Evolutionary conservation across 1,140 invertebrate species (phyloP), one percentile per base, ranked within the genome.

Genomic region (Steinernema khuongi): DNA sequence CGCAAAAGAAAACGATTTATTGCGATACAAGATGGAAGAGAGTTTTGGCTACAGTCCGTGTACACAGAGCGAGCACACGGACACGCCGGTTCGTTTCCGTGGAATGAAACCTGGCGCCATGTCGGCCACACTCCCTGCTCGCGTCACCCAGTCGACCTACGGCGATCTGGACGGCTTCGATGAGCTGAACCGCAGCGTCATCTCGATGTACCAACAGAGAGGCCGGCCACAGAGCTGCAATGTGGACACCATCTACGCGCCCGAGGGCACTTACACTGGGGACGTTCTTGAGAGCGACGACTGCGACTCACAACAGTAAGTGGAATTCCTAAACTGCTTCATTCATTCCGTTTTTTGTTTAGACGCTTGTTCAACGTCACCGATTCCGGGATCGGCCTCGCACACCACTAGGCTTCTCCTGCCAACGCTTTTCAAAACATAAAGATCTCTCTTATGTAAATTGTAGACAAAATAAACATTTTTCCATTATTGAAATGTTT

Each of bases 181-280:
- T 7, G 50, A 60, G 50, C 7, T 60, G 4, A 11, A 60, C 11
- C 50, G 50, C 11, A 60, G 50, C 50, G 22, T 60, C 50, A 60
- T 60, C 50, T 60, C 50, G 19, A 60, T 60, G 50, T 60, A 60
- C 50, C 50, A 60, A 22, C 26, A 14, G 22, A 14, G 50, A 2
- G 50, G 50, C 14, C 14, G 50, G 22, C 50, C 50, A 26, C 50
- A 60, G 50, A 60, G 50, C 50, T 60, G 50, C 50, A 60, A 60
- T 22, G 50, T 60, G 14, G 50, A 60, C 50, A 60, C 50, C 14
- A 60, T 60, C 50, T 60, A 60, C 50, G 50, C 50, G 4, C 50
- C 50, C 7, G 50, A 60, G 22, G 50, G 50, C 11, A 60, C 50
- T 26, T 60, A 14, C 50, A 26, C 11, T 11, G 50, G 50, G 14